Conservation (phyloP, 1,140 invertebrate species). For the Trichonephila clavata region DNA sequence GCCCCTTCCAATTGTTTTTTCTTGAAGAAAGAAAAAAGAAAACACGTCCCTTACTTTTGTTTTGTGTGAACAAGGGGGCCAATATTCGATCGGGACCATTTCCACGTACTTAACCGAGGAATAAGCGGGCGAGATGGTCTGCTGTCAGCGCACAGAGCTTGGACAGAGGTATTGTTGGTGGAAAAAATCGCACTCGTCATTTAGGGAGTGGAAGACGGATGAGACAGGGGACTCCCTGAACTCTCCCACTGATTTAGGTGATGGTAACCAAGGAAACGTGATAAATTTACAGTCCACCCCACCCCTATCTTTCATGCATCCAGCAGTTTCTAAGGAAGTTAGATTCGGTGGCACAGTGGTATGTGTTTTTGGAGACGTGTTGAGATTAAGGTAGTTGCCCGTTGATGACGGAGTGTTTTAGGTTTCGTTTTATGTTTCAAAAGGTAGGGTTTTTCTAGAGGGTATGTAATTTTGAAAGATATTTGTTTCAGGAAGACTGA, state of each 20-base stretch:
- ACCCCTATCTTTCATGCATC: slow-evolving; percentile 11
- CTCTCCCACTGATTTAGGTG: slow-evolving; percentile 70
- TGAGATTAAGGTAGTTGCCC: background rate
- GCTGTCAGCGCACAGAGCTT: background rate
- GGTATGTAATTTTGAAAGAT: no score
- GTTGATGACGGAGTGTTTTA: no score
- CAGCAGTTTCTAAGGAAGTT: background rate
- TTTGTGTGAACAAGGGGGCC: background rate
- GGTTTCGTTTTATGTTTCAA: no score
- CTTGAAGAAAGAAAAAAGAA: background rate
- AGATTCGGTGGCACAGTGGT: background rate
- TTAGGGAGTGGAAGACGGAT: slow-evolving; percentile 66
- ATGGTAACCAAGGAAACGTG: slow-evolving; percentile 71
- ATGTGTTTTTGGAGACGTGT: background rate
- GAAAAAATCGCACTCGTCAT: slow-evolving; percentile 64
- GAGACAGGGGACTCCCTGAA: slow-evolving; percentile 64
- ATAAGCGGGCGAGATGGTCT: background rate
- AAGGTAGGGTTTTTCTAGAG: no score
- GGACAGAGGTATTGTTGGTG: slow-evolving; percentile 1
- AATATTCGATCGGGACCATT: no score
- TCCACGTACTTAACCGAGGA: background rate
- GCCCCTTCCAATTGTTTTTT: background rate
- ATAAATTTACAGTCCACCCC: slow-evolving; percentile 56
- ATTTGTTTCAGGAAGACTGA: no score
- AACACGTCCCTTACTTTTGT: background rate